Percentiles rank a stretch among this genome's conserved stretches.
These are phyloP conservation scores for Cordilura impudica DNA, from an alignment of 2,888 invertebrate genomes.

Conservation along the genomic window DNA sequence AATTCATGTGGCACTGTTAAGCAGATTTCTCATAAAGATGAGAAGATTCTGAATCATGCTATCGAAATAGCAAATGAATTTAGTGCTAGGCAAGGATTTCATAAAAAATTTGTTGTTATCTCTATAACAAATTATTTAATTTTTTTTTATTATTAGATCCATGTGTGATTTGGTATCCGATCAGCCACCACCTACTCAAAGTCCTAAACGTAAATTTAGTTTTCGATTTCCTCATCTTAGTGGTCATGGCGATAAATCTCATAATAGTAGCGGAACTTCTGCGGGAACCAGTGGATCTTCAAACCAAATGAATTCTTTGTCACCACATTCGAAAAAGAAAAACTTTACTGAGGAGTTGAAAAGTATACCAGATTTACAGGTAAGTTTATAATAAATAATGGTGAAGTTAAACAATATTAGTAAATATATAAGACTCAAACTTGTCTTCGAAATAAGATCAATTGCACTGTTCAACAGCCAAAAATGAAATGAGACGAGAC, in stretches of 20 bases:
- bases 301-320: slow-evolving; percentile 76
- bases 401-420: not conserved
- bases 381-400: slow-evolving; percentile 75
- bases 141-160: slow-evolving; percentile 76
- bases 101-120: not conserved
- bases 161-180: slow-evolving; percentile 82
- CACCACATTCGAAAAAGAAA: slow-evolving; percentile 79
- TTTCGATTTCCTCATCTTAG: slow-evolving; percentile 83
- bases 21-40: slow-evolving; percentile 95
- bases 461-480: too few species aligned
- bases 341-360: slow-evolving; percentile 95
- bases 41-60: slow-evolving; percentile 93
- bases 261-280: slow-evolving; percentile 56
- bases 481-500: too few species aligned
- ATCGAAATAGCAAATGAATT: slow-evolving; percentile 96
- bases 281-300: slow-evolving; percentile 34
- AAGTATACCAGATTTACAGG: slow-evolving; percentile 92
- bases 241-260: slow-evolving; percentile 71
- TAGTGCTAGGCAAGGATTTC: slow-evolving; percentile 84
- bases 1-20: slow-evolving; percentile 83
- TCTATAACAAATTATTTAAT: not conserved
- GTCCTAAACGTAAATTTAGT: slow-evolving; percentile 87
- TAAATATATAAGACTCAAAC: not conserved
- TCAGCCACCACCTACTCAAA: slow-evolving; percentile 80
- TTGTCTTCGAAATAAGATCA: not conserved